Conservation (phyloP, 2,888 invertebrate species). For the Miltochrista miniata region DNA sequence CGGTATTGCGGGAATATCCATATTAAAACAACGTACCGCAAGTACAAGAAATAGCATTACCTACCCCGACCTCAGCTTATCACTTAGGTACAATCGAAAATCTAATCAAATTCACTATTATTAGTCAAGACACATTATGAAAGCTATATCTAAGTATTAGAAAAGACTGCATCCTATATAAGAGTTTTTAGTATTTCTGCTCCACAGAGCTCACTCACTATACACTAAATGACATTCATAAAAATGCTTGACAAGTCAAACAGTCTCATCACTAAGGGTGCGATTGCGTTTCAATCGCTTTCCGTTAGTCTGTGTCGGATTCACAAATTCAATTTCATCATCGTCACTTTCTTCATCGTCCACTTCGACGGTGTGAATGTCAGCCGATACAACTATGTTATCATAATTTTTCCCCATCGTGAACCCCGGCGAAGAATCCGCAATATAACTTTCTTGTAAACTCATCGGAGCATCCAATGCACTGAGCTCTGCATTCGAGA, state of each 20-base stretch:
- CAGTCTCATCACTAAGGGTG: constrained; percentile 1
- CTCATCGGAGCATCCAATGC: constrained; percentile 6
- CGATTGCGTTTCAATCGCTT: constrained; percentile 4
- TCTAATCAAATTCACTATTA: no score
- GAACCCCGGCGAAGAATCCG: constrained; percentile 10
- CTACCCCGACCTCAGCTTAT: no score
- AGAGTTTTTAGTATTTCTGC: no score
- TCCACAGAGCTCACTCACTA: no score
- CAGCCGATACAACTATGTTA: not conserved
- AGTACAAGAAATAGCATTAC: no score
- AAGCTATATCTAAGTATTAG: no score
- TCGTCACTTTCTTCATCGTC: constrained; percentile 10
- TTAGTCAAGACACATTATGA: no score
- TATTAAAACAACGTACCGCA: no score
- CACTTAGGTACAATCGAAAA: no score
- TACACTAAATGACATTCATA: not conserved
- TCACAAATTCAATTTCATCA: constrained; percentile 12
- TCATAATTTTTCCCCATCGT: not conserved
- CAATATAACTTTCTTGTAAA: constrained; percentile 10
- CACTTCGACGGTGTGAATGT: constrained; percentile 8
- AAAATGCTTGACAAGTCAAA: not conserved
- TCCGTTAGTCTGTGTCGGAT: not conserved
- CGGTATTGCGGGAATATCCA: no score
- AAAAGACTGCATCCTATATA: no score
- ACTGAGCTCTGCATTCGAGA: constrained; percentile 34